Base-by-base conservation (phyloP, 2,888 invertebrate genomes). In the Eristalis pertinax region DNA sequence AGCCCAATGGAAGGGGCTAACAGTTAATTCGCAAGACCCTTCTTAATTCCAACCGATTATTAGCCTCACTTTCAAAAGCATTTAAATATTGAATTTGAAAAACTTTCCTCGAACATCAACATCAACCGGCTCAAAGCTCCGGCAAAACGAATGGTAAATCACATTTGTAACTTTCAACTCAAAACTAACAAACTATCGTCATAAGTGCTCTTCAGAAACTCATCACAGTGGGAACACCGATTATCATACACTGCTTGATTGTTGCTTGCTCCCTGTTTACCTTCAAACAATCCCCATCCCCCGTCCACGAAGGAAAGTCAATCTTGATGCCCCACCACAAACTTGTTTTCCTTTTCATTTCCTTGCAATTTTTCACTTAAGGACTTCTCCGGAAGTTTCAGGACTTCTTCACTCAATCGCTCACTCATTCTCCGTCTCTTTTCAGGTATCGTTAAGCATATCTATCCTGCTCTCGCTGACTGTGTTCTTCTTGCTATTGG, bases 391-490 rank as follows among this genome's bases (percentile, higher is more conserved):
- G 38, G 38, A 38, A 38, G 38, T 38, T 38, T 38, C 38, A 38
- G 13, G 11, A 81, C 78, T 84, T 29, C 67, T 68, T 72, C 26
- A 64, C 35, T 56, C 56, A 68, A 90, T 69, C 63, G 89, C 79
- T 81, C 74, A 72, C 10, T 78, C 38, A 94, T 90, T 50, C 50
- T 43, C 29, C 60, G 29, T 89, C 72, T 87, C 75, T 94, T 95
- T 93, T 75, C 91, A 95, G 94, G 99, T 99, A 94, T 98, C 98
- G 93, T 95, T 99, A 93, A 98, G 98, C 91, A 98, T 98, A 94
- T 98, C 97, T 92, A 98, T 98, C 94, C 95, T 98, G 92, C 96
- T 98, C 93, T 98, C 98, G 92, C 95, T 98, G 93, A 98, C 98
- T 93, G 98, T 98, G 95, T 98, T 98, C 96, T 98, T 98, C 96